Evolutionary conservation across 2,113 vertebrate genomes (phyloP).

Genomic region (Natator depressus): DNA sequence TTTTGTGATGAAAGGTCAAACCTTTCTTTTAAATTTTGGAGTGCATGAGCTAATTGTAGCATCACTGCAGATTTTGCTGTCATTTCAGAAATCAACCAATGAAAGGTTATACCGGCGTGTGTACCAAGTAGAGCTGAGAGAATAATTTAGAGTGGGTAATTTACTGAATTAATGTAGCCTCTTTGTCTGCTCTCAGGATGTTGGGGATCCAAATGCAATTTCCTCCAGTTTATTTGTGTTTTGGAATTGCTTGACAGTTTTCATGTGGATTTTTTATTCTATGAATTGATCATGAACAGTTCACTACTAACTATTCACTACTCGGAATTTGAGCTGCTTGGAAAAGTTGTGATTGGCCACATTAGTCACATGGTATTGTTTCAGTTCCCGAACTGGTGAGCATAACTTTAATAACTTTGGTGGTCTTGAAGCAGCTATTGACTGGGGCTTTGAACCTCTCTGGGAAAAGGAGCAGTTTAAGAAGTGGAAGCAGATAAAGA

Average conservation of each 20-base stretch:
- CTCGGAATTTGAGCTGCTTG: neutral
- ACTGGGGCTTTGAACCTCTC: neutral
- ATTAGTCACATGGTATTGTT: neutral
- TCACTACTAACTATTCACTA: neutral
- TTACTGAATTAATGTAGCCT: neutral
- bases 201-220: neutral
- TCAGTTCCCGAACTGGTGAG: neutral
- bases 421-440: neutral
- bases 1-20: constrained; percentile 45
- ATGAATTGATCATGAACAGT: neutral
- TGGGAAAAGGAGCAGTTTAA: neutral
- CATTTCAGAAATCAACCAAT: constrained; percentile 15
- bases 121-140: neutral
- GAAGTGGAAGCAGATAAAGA: neutral
- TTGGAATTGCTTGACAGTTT: fast-evolving
- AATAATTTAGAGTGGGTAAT: neutral
- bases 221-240: neutral
- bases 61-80: neutral
- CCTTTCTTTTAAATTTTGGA: constrained; percentile 36
- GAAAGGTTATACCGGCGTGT: neutral
- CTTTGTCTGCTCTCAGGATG: neutral
- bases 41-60: constrained; percentile 32
- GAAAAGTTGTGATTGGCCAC: neutral
- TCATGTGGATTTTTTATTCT: neutral
- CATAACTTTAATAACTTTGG: neutral